phyloP scores from a whole-genome alignment of 1,140 invertebrate genomes.

The Bombus terrestris region DNA sequence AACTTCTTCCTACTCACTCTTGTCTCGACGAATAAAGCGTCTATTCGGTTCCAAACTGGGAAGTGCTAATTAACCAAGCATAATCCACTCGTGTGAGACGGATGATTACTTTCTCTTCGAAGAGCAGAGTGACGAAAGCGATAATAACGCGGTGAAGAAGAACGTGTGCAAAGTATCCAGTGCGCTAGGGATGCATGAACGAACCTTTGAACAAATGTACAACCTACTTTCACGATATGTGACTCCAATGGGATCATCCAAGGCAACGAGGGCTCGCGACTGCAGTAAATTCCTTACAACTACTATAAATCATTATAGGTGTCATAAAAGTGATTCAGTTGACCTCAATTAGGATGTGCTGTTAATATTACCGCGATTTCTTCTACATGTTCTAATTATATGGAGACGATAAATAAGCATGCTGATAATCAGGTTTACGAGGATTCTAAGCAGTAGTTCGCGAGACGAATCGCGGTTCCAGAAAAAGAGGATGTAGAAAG shows the following conservation, averaged over 20 bases:
- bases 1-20: conserved; percentile 7
- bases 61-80: neutral
- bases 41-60: neutral
- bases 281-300: neutral
- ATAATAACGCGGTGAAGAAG: neutral
- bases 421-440: neutral
- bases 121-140: conserved; percentile 5
- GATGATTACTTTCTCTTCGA: conserved; percentile 11
- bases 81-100: neutral
- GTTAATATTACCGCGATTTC: neutral
- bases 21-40: neutral
- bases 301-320: neutral
- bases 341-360: neutral
- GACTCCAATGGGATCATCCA: neutral
- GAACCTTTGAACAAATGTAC: neutral
- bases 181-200: neutral
- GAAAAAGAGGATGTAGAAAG: conserved; percentile 61
- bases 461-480: conserved; percentile 19
- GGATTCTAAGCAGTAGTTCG: conserved; percentile 1
- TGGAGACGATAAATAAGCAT: neutral
- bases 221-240: neutral
- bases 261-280: neutral
- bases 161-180: neutral
- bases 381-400: conserved; percentile 16
- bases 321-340: neutral